Evolutionary conservation across 30 jellyfish, hydroid and myxozoan species (phyloP).

Genomic region (Aurelia aurita): DNA sequence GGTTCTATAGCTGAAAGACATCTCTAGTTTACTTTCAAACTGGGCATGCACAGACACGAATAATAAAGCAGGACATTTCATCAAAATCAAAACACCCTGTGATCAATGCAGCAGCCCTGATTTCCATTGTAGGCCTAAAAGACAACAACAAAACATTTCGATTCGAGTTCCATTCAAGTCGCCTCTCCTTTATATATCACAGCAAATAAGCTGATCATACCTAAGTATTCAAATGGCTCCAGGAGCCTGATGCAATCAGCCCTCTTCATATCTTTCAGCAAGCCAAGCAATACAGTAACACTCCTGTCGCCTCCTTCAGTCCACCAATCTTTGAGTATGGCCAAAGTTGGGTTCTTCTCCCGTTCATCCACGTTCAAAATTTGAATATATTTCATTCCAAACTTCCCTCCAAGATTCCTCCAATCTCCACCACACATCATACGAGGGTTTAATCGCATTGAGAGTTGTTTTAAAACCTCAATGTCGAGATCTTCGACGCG

Average conservation of each 20-base stretch:
- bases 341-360: slow-evolving; percentile 68
- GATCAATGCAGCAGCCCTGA: too few relatives aligned
- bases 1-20: too few relatives aligned
- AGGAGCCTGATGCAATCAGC: slow-evolving; percentile 35
- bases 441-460: slow-evolving; percentile 58
- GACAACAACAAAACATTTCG: too few relatives aligned
- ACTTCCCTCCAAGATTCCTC: slow-evolving; percentile 70
- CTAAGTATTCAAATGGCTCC: slow-evolving; percentile 38
- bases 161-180: too few relatives aligned
- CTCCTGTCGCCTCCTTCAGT: slow-evolving; percentile 34
- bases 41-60: too few relatives aligned
- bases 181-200: too few relatives aligned
- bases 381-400: slow-evolving; percentile 29
- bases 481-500: slow-evolving; percentile 61
- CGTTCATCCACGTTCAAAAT: slow-evolving; percentile 34
- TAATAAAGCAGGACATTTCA: too few relatives aligned
- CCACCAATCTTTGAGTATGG: slow-evolving; percentile 74
- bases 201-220: slow-evolving; percentile 1
- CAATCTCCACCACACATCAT: slow-evolving; percentile 70
- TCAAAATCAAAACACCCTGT: too few relatives aligned
- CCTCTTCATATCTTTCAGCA: slow-evolving; percentile 15
- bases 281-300: slow-evolving; percentile 5
- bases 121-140: too few relatives aligned
- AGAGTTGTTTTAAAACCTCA: slow-evolving; percentile 30
- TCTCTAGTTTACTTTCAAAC: too few relatives aligned